These are phyloP conservation scores for Girardinus metallicus DNA, from an alignment of 2,797 vertebrate genomes.

Conservation along the genomic window DNA sequence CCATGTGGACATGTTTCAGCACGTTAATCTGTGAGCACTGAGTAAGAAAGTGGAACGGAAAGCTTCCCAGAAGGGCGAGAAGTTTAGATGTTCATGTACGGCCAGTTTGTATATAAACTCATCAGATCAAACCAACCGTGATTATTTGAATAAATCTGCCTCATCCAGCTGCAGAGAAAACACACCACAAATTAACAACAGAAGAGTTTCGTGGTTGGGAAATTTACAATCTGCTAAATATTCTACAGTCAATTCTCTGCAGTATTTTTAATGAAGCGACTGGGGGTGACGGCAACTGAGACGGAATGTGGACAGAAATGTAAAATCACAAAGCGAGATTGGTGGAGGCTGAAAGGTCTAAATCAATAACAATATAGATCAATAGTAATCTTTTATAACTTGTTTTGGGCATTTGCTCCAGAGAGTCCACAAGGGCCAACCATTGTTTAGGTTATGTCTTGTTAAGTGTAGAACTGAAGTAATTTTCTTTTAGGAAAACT, in stretches of 20 bases:
- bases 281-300: background rate
- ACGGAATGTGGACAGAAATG: background rate
- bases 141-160: background rate
- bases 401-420: no score
- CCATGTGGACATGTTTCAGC: conserved; percentile 11
- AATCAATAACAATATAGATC: no score
- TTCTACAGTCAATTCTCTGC: background rate
- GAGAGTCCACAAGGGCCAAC: no score
- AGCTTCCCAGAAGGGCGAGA: conserved; percentile 19
- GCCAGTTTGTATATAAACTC: conserved; percentile 6
- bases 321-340: background rate
- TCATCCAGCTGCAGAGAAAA: background rate
- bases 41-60: conserved; percentile 12
- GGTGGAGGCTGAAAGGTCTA: background rate
- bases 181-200: background rate
- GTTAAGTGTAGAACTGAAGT: no score
- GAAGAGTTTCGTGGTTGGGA: background rate
- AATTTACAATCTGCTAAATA: background rate
- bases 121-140: background rate
- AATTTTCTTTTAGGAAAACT: no score
- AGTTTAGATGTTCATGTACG: conserved; percentile 41
- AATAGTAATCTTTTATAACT: no score
- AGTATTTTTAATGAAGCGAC: background rate
- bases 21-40: conserved; percentile 13
- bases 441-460: no score